Evolutionary conservation across 1,140 invertebrate species (phyloP), one percentile per base, ranked within the genome.

Genomic region (Listronotus bonariensis): DNA sequence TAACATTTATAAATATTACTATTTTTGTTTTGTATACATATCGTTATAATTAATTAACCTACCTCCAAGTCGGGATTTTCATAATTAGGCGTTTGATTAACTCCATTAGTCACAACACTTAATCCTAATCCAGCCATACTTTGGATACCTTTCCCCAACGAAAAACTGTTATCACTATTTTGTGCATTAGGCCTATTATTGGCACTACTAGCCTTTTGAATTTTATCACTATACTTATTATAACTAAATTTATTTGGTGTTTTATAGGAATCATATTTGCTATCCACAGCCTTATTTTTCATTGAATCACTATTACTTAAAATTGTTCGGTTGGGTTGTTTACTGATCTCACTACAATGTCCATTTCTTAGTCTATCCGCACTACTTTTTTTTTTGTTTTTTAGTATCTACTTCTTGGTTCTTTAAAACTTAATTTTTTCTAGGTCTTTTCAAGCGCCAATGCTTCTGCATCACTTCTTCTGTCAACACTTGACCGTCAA

Each of bases 401-500:
- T n/a, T 54, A 48, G 65, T 58, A 40, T 87, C 82, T n/a, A 90
- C 88, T 78, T 91, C 90, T 1, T 92, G 92, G 72, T 93, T 91
- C 57, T 91, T 86, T 74, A 93, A 94, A 0, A 90, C 92, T 0
- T 93, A 80, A 73, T 94, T 94, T 77, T 93, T 94, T 18, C 90
- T 81, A 0, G 91, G 91, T 68, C 87, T 85, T n/a, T 54, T 89
- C 86, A 15, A 81, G 80, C 32, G 76, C 78, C 61, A 85, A 80
- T 75, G 74, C 73, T 72, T 78, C 71, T 67, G 72, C 65, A 77
- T 80, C 74, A 72, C 77, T 66, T 54, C 69, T 69, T 71, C 70
- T 49, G 73, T 64, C 72, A 73, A 82, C 69, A 76, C 78, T 59
- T 18, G 59, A 31, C 67, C 74, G 65, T 71, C 81, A 67, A 56